Evolutionary conservation across 2,113 vertebrate species (phyloP).

Genomic region (Sminthopsis crassicaudata): DNA sequence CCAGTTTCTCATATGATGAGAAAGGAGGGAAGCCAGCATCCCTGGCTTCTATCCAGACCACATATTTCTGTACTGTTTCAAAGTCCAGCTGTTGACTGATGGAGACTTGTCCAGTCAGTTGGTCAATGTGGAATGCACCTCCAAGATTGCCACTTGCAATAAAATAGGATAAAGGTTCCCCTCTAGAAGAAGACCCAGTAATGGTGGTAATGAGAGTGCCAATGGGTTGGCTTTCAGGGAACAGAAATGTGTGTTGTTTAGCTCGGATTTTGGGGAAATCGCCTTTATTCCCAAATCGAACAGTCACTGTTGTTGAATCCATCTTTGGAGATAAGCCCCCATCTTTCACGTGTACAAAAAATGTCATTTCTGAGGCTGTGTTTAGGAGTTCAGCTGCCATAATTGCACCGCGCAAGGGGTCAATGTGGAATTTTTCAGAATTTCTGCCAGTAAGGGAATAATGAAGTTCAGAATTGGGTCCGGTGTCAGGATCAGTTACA

Average conservation of each 20-base stretch:
- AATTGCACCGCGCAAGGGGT: slow-evolving; percentile 93
- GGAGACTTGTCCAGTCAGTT: slow-evolving; percentile 93
- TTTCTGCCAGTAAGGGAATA: slow-evolving; percentile 94
- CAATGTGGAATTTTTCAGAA: slow-evolving; percentile 94
- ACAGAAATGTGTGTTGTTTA: slow-evolving; percentile 89
- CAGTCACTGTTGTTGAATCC: slow-evolving; percentile 95
- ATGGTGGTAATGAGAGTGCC: slow-evolving; percentile 91
- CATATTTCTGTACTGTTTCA: slow-evolving; percentile 93
- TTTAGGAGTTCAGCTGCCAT: slow-evolving; percentile 88
- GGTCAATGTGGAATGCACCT: slow-evolving; percentile 92
- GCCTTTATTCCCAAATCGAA: slow-evolving; percentile 92
- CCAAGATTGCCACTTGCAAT: slow-evolving; percentile 97
- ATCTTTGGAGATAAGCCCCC: slow-evolving; percentile 89
- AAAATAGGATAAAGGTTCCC: slow-evolving; percentile 93
- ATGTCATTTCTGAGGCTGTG: slow-evolving; percentile 92
- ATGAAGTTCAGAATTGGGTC: slow-evolving; percentile 93
- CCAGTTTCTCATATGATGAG: slow-evolving; percentile 94
- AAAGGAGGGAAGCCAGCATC: slow-evolving; percentile 97
- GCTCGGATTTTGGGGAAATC: slow-evolving; percentile 92
- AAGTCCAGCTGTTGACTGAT: slow-evolving; percentile 91
- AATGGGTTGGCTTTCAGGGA: slow-evolving; percentile 92
- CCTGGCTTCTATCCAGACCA: slow-evolving; percentile 96
- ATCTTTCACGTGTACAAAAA: slow-evolving; percentile 94
- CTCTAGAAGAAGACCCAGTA: slow-evolving; percentile 90
- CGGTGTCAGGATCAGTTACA: slow-evolving; percentile 93